Conservation (phyloP, 2,888 invertebrate genomes). For the Plusia festucae region DNA sequence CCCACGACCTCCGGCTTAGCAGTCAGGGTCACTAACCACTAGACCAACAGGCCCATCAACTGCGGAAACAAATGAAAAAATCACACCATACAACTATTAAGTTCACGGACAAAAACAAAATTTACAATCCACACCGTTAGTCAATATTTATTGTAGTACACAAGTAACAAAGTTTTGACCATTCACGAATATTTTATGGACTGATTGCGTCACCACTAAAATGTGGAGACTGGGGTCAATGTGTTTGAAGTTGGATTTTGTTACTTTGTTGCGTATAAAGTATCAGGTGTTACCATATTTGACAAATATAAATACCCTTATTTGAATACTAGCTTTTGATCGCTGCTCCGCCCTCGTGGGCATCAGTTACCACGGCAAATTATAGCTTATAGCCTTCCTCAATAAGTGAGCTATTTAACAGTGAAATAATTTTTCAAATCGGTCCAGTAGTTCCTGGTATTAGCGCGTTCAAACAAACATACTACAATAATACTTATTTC, state of each 20-base stretch:
- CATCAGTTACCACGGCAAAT: no score
- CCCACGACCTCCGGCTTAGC: no score
- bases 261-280: neutral
- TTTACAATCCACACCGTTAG: conserved; percentile 24
- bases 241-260: neutral
- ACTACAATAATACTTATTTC: no score
- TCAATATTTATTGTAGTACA: conserved; percentile 9
- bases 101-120: conserved; percentile 36
- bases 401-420: no score
- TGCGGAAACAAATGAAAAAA: conserved; percentile 36
- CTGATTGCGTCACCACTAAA: conserved; percentile 13
- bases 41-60: no score
- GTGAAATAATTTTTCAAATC: no score
- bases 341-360: no score
- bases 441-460: no score
- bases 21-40: no score
- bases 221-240: neutral
- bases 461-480: no score
- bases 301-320: neutral
- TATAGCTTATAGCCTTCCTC: no score
- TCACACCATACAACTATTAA: conserved; percentile 31
- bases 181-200: conserved; percentile 23
- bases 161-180: conserved; percentile 7
- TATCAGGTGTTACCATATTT: neutral
- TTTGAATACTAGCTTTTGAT: no score